Percentiles rank a stretch among this genome's conserved stretches.
These are phyloP conservation scores for Rhagologus leucostigma DNA, from an alignment of 2,113 vertebrate species.

Conservation along the genomic window DNA sequence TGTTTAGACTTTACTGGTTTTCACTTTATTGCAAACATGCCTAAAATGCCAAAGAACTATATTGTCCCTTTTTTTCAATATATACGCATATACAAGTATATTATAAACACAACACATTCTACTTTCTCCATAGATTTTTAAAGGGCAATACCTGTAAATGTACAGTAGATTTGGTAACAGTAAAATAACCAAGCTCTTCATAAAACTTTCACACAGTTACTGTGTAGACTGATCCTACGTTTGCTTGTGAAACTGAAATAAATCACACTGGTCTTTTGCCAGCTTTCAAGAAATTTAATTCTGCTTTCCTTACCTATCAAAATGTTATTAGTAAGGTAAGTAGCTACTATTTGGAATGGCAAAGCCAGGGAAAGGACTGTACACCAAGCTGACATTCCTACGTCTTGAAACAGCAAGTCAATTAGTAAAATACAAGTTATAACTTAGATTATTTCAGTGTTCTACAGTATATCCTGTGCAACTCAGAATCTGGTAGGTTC, in stretches of 20 bases:
- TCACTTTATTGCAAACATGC: background rate
- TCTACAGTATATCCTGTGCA: background rate
- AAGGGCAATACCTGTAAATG: background rate
- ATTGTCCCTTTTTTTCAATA: background rate
- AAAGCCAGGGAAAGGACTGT: background rate
- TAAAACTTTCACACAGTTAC: background rate
- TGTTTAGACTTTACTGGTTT: background rate
- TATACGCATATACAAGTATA: background rate
- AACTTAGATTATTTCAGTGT: background rate
- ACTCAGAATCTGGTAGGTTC: background rate
- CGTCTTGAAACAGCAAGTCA: background rate
- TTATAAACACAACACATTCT: background rate
- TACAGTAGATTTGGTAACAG: background rate
- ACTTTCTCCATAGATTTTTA: background rate
- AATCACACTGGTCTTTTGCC: background rate
- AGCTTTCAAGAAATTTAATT: background rate
- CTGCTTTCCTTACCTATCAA: background rate
- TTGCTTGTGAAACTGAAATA: background rate
- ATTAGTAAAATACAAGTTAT: background rate
- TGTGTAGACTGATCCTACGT: background rate
- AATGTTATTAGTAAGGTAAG: background rate
- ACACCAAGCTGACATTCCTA: background rate
- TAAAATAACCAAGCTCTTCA: background rate
- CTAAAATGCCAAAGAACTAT: background rate
- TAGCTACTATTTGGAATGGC: background rate